A percentile compares a stretch with the other conserved stretches of the same genome.
Evolutionary conservation across 2,888 invertebrate species (phyloP).

Genomic region (Trypoxylon attenuatum): DNA sequence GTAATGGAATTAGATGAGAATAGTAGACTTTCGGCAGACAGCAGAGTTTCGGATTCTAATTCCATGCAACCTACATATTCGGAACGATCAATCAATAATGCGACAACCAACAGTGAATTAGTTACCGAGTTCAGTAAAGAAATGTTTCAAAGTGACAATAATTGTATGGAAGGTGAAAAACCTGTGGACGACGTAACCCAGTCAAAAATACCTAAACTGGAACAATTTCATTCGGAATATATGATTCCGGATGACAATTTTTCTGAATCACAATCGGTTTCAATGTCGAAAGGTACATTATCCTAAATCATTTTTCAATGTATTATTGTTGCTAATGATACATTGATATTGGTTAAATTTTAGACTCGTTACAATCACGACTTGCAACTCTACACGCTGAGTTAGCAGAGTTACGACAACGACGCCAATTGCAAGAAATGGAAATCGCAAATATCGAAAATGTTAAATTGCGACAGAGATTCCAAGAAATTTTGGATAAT

Average conservation of each 20-base stretch:
- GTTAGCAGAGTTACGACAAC: conserved; percentile 83
- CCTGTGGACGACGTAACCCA: conserved; percentile 37
- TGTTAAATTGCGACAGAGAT: conserved; percentile 86
- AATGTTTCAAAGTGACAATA: conserved; percentile 76
- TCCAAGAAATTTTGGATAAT: conserved; percentile 87
- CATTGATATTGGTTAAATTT: conserved; percentile 17
- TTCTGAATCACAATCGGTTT: conserved; percentile 55
- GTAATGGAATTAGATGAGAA: conserved; percentile 87
- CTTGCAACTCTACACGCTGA: conserved; percentile 85
- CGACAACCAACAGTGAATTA: conserved; percentile 70
- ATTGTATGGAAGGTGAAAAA: conserved; percentile 56
- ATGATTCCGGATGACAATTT: conserved; percentile 63
- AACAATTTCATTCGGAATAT: conserved; percentile 67
- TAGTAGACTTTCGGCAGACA: conserved; percentile 84
- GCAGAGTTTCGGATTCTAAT: conserved; percentile 83
- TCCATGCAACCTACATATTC: conserved; percentile 76
- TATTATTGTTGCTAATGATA: background rate
- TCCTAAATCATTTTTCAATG: background rate
- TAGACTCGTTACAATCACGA: conserved; percentile 78
- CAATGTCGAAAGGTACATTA: conserved; percentile 58
- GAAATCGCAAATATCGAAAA: conserved; percentile 92
- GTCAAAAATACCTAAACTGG: conserved; percentile 63
- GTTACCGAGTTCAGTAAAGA: conserved; percentile 80
- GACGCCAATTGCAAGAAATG: conserved; percentile 86
- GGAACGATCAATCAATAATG: conserved; percentile 59